phyloP scores from a whole-genome alignment of 1,140 invertebrate genomes.

The Temnothorax nylanderi region DNA sequence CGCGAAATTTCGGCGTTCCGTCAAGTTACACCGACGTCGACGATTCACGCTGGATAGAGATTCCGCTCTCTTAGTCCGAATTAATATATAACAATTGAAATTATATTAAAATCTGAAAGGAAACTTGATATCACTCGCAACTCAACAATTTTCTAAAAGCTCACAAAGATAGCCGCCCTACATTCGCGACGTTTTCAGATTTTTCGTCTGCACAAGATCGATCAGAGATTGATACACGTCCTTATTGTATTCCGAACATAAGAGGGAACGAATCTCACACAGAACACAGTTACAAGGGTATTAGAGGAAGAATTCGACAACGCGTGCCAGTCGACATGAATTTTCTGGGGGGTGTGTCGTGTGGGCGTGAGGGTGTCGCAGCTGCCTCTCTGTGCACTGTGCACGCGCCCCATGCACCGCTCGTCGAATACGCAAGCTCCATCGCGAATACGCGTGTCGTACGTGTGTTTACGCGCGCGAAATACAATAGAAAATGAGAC shows the following conservation, averaged over 20 bases:
- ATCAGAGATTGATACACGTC: slow-evolving; percentile 38
- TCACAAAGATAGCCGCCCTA: too few relatives aligned
- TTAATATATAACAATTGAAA: neutral
- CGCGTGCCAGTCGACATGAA: slow-evolving; percentile 74
- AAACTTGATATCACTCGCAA: neutral
- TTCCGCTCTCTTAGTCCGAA: neutral
- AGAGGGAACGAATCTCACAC: slow-evolving; percentile 8
- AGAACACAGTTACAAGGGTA: slow-evolving; percentile 43
- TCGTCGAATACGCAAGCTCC: slow-evolving; percentile 25
- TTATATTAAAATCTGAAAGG: neutral
- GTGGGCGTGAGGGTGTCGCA: slow-evolving; percentile 80
- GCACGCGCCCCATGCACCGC: slow-evolving; percentile 74
- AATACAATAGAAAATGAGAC: slow-evolving; percentile 3
- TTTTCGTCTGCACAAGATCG: slow-evolving; percentile 7
- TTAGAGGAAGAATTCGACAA: slow-evolving; percentile 70
- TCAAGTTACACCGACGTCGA: neutral
- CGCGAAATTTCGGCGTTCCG: neutral
- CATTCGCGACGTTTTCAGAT: neutral
- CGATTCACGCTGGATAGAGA: neutral
- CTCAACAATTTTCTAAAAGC: too few relatives aligned
- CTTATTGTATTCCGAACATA: neutral
- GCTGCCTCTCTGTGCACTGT: slow-evolving; percentile 74
- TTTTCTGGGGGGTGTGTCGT: slow-evolving; percentile 77
- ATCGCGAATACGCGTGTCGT: neutral
- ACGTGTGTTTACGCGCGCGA: neutral